A percentile compares a stretch with the other conserved stretches of the same genome.
Evolutionary conservation across 1,140 invertebrate genomes (phyloP).

Genomic region (Branchinecta lindahli): DNA sequence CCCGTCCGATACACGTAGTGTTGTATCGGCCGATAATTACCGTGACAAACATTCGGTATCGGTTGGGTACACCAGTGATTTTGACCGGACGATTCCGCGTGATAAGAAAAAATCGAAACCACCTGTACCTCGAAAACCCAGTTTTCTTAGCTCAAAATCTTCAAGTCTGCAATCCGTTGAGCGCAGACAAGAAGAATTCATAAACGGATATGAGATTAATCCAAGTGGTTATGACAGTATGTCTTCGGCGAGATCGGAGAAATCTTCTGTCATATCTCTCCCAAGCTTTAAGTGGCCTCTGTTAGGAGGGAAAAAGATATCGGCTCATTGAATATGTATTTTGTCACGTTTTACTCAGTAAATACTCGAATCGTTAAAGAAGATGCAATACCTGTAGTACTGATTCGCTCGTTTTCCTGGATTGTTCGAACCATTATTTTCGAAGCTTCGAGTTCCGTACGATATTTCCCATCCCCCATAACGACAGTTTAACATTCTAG

Average conservation of each 20-base stretch:
- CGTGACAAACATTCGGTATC: not conserved
- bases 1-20: not conserved
- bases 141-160: not conserved
- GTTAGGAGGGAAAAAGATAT: not conserved
- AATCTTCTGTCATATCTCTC: not conserved
- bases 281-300: not conserved
- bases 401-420: too few species aligned
- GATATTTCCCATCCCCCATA: too few species aligned
- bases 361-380: too few species aligned
- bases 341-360: too few species aligned
- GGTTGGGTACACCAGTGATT: not conserved
- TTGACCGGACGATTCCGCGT: not conserved
- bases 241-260: not conserved
- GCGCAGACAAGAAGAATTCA: not conserved
- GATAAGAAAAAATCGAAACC: not conserved
- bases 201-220: not conserved
- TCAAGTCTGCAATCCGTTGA: not conserved
- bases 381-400: too few species aligned
- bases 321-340: too few species aligned
- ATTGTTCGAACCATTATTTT: too few species aligned
- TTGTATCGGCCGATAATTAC: not conserved
- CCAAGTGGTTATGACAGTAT: constrained; percentile 2
- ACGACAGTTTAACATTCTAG: too few species aligned
- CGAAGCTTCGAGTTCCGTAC: too few species aligned
- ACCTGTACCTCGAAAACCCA: not conserved